Evolutionary conservation across 2,113 vertebrate genomes (phyloP), one percentile per base, ranked within the genome.

Genomic region (Cercocebus atys): DNA sequence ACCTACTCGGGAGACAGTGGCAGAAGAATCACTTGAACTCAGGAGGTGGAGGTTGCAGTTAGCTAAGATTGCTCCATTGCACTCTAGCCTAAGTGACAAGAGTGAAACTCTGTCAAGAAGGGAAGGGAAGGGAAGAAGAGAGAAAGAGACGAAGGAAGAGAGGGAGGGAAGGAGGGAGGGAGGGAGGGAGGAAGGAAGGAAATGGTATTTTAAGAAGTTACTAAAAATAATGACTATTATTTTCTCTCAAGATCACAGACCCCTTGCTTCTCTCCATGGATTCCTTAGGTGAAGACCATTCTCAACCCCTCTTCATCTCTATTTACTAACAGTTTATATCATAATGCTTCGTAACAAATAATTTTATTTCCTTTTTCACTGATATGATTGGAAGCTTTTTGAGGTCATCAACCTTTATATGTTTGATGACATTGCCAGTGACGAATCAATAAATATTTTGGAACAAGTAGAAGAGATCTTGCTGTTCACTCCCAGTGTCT

Each of bases 81-180:
- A 30, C 61, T 64, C 61, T 30, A 64, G 61, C 27, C 61, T 64
- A 12, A 27, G 12, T 30, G 5, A 30, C 11, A 64, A 27, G 27
- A 64, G 61, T 64, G 61, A 64, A 61, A 64, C 5, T 64, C 4
- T 64, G 4, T 61, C 59, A 59, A 59, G 52, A 20, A 55, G 52
- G 52, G 17, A 55, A 18, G 17, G 52, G 52, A 55, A 55, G 6
- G 17, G 52, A 55, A 55, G 17, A 55, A 55, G 52, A 55, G 52
- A 55, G 17, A 17, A 55, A 17, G 16, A 16, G 16, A 55, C 6
- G 17, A 55, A 55, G 17, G 52, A 55, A 55, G 1, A 16, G 17
- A 52, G 5, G 52, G 5, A 52, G 5, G 16, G 1, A 52, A 1
- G 16, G 5, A 55, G 1, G 6, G 16, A 18, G 50, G 16, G 16